Conservation (phyloP, 2,113 vertebrate species). For the Dipodomys stephensi region DNA sequence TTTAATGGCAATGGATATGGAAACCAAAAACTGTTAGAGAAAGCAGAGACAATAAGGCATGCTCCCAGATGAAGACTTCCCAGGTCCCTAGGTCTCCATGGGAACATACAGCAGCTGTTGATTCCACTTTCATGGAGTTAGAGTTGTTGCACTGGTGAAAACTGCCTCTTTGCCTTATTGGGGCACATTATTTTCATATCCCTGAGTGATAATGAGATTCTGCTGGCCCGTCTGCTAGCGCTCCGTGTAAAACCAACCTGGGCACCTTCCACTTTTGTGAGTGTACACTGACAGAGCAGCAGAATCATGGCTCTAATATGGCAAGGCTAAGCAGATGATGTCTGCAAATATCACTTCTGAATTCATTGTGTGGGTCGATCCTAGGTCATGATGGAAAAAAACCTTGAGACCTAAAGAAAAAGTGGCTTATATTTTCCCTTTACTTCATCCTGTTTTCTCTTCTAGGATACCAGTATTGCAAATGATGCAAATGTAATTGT, state of each 20-base stretch:
- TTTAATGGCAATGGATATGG: constrained; percentile 60
- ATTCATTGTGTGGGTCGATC: not conserved
- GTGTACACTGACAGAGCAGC: not conserved
- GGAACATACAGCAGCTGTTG: constrained; percentile 8
- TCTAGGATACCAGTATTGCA: not conserved
- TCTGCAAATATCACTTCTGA: not conserved
- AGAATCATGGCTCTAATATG: not conserved
- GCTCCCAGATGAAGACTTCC: constrained; percentile 17
- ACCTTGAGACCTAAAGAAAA: not conserved
- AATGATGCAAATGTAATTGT: constrained; percentile 6
- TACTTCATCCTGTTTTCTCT: not conserved
- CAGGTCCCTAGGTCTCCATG: not conserved
- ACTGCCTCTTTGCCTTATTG: not conserved
- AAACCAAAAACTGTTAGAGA: constrained; percentile 61
- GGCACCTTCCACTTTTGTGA: not conserved
- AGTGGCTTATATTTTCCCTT: not conserved
- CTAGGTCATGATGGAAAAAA: not conserved
- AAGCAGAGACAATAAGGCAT: constrained; percentile 10
- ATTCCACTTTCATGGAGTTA: not conserved
- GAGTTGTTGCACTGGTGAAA: not conserved
- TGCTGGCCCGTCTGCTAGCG: not conserved
- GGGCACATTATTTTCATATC: not conserved
- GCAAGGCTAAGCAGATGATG: not conserved
- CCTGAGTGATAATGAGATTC: not conserved
- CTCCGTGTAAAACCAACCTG: not conserved